Evolutionary conservation across 2,888 invertebrate genomes (phyloP).

Genomic region (Lasioglossum leucozonium): DNA sequence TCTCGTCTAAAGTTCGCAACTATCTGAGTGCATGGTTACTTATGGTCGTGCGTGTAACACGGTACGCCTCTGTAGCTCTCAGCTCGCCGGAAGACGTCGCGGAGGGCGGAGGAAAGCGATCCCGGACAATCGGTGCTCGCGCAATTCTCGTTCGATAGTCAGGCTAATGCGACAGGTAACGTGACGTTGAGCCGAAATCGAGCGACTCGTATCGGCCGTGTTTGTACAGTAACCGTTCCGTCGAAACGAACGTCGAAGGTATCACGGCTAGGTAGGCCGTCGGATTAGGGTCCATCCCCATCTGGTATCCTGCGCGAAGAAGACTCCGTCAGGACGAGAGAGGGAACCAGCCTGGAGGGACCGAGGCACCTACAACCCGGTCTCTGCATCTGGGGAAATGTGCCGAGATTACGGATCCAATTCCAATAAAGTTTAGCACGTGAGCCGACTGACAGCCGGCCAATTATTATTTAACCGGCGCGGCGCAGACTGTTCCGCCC

Average conservation of each 20-base stretch:
- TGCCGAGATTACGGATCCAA: constrained; percentile 82
- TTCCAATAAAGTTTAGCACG: constrained; percentile 83
- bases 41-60: background rate
- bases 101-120: constrained; percentile 29
- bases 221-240: constrained; percentile 61
- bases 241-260: constrained; percentile 63
- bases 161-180: constrained; percentile 78
- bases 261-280: constrained; percentile 76
- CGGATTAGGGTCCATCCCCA: constrained; percentile 80
- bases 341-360: background rate
- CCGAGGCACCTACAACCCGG: background rate
- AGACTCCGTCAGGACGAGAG: constrained; percentile 31
- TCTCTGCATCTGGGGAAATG: constrained; percentile 79
- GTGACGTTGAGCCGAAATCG: constrained; percentile 77
- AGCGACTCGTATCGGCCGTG: constrained; percentile 51
- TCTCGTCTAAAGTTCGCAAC: too few relatives aligned
- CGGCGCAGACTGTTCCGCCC: constrained; percentile 61
- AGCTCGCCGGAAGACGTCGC: constrained; percentile 1
- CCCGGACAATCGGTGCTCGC: constrained; percentile 51
- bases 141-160: constrained; percentile 44
- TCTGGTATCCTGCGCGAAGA: constrained; percentile 73
- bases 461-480: constrained; percentile 79
- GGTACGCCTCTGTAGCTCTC: background rate
- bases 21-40: background rate
- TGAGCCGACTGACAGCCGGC: constrained; percentile 80